Percentiles rank a stretch among this genome's conserved stretches.
Conservation (phyloP, 2,888 invertebrate species). For the Limnephilus marmoratus region DNA sequence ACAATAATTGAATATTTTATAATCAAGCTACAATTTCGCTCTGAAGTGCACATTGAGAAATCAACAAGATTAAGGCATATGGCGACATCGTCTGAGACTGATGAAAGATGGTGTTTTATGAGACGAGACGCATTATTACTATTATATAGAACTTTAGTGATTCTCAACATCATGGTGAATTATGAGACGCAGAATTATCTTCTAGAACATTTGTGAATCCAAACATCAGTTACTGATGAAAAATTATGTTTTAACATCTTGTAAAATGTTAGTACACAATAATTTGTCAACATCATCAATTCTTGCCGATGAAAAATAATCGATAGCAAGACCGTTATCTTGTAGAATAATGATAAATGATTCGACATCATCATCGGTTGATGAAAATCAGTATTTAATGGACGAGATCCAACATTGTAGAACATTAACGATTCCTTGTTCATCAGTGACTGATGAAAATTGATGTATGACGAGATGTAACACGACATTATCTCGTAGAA, state of each 20-base stretch:
- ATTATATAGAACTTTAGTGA: not conserved
- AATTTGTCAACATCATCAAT: not conserved
- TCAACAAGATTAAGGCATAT: constrained; percentile 60
- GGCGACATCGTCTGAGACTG: constrained; percentile 56
- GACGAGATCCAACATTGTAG: not conserved
- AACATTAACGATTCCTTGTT: no score
- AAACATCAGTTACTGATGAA: no score
- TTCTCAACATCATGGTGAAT: not conserved
- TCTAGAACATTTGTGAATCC: no score
- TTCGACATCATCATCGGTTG: not conserved
- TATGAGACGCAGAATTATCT: no score
- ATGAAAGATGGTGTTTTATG: constrained; percentile 8
- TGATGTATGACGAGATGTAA: not conserved
- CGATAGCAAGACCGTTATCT: not conserved
- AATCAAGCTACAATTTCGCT: constrained; percentile 38
- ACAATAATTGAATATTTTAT: constrained; percentile 32
- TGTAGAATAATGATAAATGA: not conserved
- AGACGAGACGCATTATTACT: constrained; percentile 20
- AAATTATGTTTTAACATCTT: not conserved
- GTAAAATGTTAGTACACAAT: not conserved
- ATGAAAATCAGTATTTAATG: not conserved
- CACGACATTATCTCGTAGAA: not conserved
- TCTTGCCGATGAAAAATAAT: not conserved
- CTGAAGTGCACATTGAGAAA: constrained; percentile 39
- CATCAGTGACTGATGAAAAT: not conserved